Conservation (phyloP, 35 echinoderm and acorn worm genomes). For the Apostichopus japonicus region DNA sequence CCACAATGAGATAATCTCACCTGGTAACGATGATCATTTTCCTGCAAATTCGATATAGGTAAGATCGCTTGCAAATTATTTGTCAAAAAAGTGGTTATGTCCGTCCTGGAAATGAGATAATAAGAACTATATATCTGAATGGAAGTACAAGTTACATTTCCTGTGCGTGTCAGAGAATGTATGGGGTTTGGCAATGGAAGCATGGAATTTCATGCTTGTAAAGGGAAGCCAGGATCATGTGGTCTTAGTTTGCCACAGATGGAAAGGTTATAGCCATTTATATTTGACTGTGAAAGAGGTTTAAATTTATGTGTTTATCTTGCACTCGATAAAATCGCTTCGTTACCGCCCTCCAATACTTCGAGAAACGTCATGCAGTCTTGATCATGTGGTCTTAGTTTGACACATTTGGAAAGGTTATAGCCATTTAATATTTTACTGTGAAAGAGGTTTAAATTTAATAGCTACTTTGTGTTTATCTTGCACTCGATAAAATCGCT, state of each 20-base stretch:
- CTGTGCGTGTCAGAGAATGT: slow-evolving; percentile 28
- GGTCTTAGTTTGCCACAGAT: background rate
- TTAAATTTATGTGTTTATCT: no score
- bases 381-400: background rate
- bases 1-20: slow-evolving; percentile 6
- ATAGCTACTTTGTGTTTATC: no score
- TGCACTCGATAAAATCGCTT: no score
- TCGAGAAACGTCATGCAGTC: no score
- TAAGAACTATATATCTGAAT: background rate
- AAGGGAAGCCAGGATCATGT: background rate
- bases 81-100: background rate
- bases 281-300: no score
- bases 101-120: slow-evolving; percentile 18
- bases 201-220: background rate
- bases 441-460: no score
- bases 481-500: no score
- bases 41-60: slow-evolving; percentile 11
- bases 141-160: background rate
- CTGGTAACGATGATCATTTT: background rate
- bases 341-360: no score
- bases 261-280: background rate
- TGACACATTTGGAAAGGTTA: background rate
- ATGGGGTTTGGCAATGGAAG: background rate
- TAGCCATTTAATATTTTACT: no score
- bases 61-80: slow-evolving; percentile 6